Conservation (phyloP, 2,888 invertebrate species). For the Norana najaformis region DNA sequence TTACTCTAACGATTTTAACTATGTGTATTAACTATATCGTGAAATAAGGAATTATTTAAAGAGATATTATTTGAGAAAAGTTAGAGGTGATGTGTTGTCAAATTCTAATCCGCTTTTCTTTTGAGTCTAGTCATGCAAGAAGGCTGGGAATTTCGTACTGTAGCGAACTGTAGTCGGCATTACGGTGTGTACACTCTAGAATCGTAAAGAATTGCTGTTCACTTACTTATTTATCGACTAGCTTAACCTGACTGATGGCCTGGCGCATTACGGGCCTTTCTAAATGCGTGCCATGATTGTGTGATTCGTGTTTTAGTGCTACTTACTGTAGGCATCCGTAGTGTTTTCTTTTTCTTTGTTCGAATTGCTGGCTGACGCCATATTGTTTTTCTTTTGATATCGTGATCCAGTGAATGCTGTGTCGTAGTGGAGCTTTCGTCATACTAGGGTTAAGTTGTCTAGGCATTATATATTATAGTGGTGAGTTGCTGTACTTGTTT, state of each 20-base stretch:
- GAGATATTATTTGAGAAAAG: no score
- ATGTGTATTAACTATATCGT: neutral
- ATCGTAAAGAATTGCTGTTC: neutral
- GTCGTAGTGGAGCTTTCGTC: constrained; percentile 16
- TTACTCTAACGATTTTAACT: neutral
- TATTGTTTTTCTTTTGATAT: constrained; percentile 23
- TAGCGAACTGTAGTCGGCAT: neutral
- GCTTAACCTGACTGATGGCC: constrained; percentile 3
- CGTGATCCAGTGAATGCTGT: neutral
- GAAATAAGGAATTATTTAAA: neutral
- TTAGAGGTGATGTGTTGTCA: neutral
- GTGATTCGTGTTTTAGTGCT: constrained; percentile 4
- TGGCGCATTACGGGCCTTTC: neutral
- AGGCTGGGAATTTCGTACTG: no score
- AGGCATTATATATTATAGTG: constrained; percentile 3
- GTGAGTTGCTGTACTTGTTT: neutral
- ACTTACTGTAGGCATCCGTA: neutral
- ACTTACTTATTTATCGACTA: neutral
- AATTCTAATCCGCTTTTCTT: neutral
- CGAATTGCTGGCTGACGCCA: neutral
- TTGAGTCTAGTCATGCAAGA: neutral
- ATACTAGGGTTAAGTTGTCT: neutral
- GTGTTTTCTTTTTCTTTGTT: neutral
- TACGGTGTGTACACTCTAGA: neutral
- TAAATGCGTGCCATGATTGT: neutral